A percentile compares a stretch with the other conserved stretches of the same genome.
Evolutionary conservation across 2,797 vertebrate genomes (phyloP).

Genomic region (Gephyroberyx darwinii): DNA sequence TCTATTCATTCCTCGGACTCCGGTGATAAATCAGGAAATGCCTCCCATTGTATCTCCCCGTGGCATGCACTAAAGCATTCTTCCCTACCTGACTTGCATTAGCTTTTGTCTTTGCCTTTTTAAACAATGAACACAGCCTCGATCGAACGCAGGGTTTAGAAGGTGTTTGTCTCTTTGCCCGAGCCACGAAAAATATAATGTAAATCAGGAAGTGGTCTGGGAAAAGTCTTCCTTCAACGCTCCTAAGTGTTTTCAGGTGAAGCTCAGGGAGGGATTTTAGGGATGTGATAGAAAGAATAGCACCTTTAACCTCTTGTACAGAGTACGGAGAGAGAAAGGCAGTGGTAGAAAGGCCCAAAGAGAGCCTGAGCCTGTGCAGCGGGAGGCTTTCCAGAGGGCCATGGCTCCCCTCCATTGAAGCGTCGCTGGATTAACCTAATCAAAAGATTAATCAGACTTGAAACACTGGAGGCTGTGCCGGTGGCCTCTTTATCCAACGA

Average conservation of each 20-base stretch:
- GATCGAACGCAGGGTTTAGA: slow-evolving; percentile 49
- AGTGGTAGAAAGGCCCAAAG: slow-evolving; percentile 36
- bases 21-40: slow-evolving; percentile 73
- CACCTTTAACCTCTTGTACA: slow-evolving; percentile 39
- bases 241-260: slow-evolving; percentile 22
- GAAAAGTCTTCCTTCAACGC: slow-evolving; percentile 20
- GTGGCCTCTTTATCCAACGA: slow-evolving; percentile 72
- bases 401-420: slow-evolving; percentile 58
- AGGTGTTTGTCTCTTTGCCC: slow-evolving; percentile 46
- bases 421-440: slow-evolving; percentile 80
- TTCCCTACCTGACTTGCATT: slow-evolving; percentile 69
- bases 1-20: slow-evolving; percentile 69
- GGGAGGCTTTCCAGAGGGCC: slow-evolving; percentile 45
- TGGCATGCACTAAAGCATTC: slow-evolving; percentile 44
- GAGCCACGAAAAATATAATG: slow-evolving; percentile 32
- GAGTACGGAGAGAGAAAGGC: slow-evolving; percentile 22
- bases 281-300: slow-evolving; percentile 32
- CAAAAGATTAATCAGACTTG: slow-evolving; percentile 80
- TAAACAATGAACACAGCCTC: slow-evolving; percentile 61
- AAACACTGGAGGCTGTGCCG: slow-evolving; percentile 72
- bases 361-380: slow-evolving; percentile 32
- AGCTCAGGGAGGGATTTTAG: not conserved
- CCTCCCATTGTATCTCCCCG: slow-evolving; percentile 67
- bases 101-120: slow-evolving; percentile 55
- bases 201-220: slow-evolving; percentile 23